phyloP scores from a whole-genome alignment of 2,113 vertebrate species.

The Scytalopus superciliaris region DNA sequence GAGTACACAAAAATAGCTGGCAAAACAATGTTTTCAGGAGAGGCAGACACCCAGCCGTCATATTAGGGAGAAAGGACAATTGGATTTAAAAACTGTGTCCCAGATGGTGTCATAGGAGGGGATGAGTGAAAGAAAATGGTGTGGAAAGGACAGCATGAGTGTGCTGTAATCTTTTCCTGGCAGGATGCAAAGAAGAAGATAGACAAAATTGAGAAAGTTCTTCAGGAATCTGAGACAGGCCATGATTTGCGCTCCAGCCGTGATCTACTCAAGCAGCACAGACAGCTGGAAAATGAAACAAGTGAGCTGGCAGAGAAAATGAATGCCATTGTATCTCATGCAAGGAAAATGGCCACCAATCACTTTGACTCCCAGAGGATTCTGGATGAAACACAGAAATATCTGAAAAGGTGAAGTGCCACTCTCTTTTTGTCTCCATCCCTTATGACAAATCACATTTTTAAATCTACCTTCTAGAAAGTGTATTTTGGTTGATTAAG shows the following conservation, averaged over 20 bases:
- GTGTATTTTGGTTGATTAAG: neutral
- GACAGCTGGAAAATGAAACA: conserved; percentile 81
- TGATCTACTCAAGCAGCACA: conserved; percentile 81
- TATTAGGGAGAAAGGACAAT: neutral
- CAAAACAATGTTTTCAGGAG: neutral
- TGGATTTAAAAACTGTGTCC: neutral
- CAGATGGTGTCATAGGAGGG: neutral
- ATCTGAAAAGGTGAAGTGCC: conserved; percentile 75
- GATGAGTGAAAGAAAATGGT: neutral
- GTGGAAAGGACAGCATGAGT: neutral
- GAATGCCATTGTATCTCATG: conserved; percentile 79
- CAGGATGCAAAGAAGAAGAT: conserved; percentile 86
- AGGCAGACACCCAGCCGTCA: neutral
- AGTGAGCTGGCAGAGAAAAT: conserved; percentile 84
- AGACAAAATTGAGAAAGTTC: conserved; percentile 81
- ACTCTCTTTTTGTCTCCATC: neutral
- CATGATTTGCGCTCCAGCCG: conserved; percentile 82
- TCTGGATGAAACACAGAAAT: conserved; percentile 81
- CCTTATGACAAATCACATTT: neutral
- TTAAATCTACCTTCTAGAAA: neutral
- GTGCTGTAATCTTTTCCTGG: neutral
- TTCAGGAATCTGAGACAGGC: conserved; percentile 76
- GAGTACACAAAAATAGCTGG: neutral
- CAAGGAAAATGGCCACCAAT: conserved; percentile 76
- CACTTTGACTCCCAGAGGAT: conserved; percentile 84